Percentiles rank a stretch among this genome's conserved stretches.
These are phyloP conservation scores for Margaritifera margaritifera DNA, from an alignment of 2,888 invertebrate genomes.

Conservation along the genomic window DNA sequence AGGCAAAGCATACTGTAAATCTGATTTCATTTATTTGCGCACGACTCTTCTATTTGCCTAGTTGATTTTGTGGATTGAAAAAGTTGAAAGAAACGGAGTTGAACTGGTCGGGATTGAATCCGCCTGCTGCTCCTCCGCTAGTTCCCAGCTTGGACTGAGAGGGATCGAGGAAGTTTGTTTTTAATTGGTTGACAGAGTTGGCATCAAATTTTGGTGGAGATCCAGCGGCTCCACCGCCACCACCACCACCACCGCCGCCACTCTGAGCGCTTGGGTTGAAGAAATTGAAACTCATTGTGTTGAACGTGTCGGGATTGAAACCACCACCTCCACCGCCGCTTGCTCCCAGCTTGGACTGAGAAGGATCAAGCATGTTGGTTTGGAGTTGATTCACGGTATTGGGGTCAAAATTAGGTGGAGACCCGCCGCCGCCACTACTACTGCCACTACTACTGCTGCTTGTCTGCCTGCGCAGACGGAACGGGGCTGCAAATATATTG, in stretches of 20 bases:
- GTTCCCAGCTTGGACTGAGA: conserved; percentile 35
- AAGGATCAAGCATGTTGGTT: conserved; percentile 41
- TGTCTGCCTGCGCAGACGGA: too few species aligned
- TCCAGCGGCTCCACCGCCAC: conserved; percentile 1
- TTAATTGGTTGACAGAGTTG: conserved; percentile 41
- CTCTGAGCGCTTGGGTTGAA: conserved; percentile 35
- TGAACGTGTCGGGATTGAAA: conserved; percentile 39
- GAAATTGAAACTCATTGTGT: conserved; percentile 34
- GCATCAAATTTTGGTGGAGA: conserved; percentile 40
- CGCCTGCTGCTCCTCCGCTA: conserved; percentile 12
- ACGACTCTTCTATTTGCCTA: conserved; percentile 13
- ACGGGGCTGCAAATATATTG: too few species aligned
- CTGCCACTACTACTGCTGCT: not conserved
- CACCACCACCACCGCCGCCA: conserved; percentile 12
- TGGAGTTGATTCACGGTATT: conserved; percentile 42
- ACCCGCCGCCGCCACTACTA: conserved; percentile 8
- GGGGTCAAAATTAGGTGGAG: conserved; percentile 41
- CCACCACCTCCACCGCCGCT: conserved; percentile 11
- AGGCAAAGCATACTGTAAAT: too few species aligned
- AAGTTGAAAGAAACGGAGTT: conserved; percentile 31
- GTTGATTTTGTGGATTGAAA: conserved; percentile 34
- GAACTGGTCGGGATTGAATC: conserved; percentile 36
- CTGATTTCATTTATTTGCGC: too few species aligned
- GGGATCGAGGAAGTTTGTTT: conserved; percentile 40
- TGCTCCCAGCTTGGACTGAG: conserved; percentile 31